Percentiles rank a stretch among this genome's conserved stretches.
Evolutionary conservation across 2,888 invertebrate genomes (phyloP).

Genomic region (Barypeithes pellucidus): DNA sequence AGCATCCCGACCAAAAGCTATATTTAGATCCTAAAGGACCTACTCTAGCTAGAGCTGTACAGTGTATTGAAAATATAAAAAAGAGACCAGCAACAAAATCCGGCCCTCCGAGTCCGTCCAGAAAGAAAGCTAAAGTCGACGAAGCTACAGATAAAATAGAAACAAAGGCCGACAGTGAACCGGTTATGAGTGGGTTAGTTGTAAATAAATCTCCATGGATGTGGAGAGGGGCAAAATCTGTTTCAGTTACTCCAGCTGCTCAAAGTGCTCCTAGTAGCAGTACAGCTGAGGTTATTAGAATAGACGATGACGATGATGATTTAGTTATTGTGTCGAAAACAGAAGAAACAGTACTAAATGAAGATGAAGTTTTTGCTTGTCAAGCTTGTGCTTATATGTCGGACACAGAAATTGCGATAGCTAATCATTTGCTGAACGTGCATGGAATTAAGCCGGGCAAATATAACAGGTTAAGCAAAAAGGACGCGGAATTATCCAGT

Average conservation of each 20-base stretch:
- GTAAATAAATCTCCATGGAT: constrained; percentile 3
- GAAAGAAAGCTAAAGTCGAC: constrained; percentile 33
- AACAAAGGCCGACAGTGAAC: background rate
- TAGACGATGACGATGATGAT: constrained; percentile 47
- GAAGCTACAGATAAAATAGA: background rate
- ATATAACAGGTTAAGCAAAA: constrained; percentile 52
- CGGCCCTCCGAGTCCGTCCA: background rate
- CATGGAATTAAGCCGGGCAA: constrained; percentile 53
- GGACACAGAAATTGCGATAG: constrained; percentile 50
- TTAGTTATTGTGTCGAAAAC: constrained; percentile 55
- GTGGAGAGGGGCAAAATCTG: background rate
- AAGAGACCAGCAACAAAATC: constrained; percentile 13
- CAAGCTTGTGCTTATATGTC: constrained; percentile 56
- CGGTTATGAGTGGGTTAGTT: constrained; percentile 12
- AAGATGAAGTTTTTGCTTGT: constrained; percentile 59
- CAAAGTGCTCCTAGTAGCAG: background rate
- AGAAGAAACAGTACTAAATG: constrained; percentile 56
- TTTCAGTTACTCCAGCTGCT: background rate
- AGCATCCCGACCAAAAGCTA: constrained; percentile 49
- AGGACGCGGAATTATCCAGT: constrained; percentile 43
- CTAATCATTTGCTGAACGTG: constrained; percentile 50
- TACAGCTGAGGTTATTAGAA: constrained; percentile 15
- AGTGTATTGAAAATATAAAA: constrained; percentile 26
- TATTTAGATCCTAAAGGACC: constrained; percentile 50
- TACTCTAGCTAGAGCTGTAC: constrained; percentile 49